Base-by-base conservation (phyloP, 2,113 vertebrate genomes). In the Hippoglossus stenolepis region DNA sequence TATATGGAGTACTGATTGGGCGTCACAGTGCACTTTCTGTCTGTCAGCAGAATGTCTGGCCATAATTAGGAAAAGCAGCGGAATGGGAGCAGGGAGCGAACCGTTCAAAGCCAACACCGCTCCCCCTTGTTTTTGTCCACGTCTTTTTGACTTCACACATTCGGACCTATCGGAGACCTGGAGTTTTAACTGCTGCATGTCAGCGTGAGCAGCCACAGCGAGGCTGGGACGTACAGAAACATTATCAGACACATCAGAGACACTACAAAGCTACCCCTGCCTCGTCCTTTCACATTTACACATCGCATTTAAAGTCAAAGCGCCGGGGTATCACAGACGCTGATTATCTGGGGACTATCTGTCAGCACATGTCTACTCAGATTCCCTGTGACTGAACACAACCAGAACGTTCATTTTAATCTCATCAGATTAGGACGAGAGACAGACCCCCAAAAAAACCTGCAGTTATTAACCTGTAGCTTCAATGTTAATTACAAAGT, bases 51-150 rank as follows among this genome's bases (percentile, higher is more conserved):
- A 90, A 80, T 78, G 67, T 74, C 70, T 14, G 43, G 53, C 54
- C 63, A 80, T 92, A 91, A 93, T 93, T 88, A 90, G 75, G 70
- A 70, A 82, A 79, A 82, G 70, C 59, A 61, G 67, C 77, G 89
- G 86, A 87, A 88, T 87, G 62, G 68, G 66, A 57, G 58, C 47
- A 38, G 17, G 4, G 54, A 70, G 77, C 57, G 9, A 53, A 63
- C 64, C 59, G 77, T 87, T 91, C 75, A 80, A 89, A 84, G 75
- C 65, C 70, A 15, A 45, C 31, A 77, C 59, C 57, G 62, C 60
- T 60, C 74, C 80, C 80, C 75, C 65, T 38, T 72, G 43, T 62
- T 2, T 71, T 66, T 56, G 43, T 53, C 31, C 1, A 13, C 0
- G 0, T 5, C 35, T n/a, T 18, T 60, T 60, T 31, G 43, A 61